phyloP scores from a whole-genome alignment of 1,140 invertebrate species.

The Bombyx mori region DNA sequence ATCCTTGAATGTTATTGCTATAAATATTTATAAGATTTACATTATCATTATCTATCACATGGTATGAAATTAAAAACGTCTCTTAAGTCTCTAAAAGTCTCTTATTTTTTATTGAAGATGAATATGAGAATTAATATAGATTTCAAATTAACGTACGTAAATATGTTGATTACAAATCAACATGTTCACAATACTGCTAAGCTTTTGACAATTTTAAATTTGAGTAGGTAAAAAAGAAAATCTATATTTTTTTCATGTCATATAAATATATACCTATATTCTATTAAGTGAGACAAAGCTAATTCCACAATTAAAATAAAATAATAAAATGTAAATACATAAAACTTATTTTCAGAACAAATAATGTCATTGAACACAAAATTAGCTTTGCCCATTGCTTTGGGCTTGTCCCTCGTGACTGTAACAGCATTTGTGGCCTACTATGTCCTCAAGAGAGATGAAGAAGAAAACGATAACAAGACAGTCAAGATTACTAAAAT shows the following conservation, averaged over 20 bases:
- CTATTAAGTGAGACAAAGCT: no score
- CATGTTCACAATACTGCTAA: neutral
- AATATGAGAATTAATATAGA: no score
- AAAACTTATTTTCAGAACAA: neutral
- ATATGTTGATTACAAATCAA: no score
- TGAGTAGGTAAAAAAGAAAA: neutral
- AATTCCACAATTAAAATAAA: no score
- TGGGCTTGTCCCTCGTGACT: slow-evolving; percentile 52
- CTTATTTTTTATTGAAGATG: no score
- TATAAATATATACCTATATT: neutral
- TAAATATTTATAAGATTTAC: neutral
- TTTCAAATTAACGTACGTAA: no score
- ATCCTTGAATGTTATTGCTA: no score
- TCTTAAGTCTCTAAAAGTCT: no score
- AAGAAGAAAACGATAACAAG: slow-evolving; percentile 33
- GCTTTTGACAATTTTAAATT: neutral
- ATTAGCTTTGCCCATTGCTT: slow-evolving; percentile 38
- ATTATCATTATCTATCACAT: neutral
- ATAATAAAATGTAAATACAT: no score
- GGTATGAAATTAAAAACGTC: no score
- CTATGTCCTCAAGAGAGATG: slow-evolving; percentile 58
- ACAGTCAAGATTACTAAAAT: slow-evolving; percentile 37
- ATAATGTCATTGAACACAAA: slow-evolving; percentile 48
- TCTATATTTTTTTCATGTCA: neutral
- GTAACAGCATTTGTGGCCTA: slow-evolving; percentile 58